These are phyloP conservation scores for Callospermophilus lateralis DNA, from an alignment of 2,113 vertebrate genomes.

Conservation along the genomic window DNA sequence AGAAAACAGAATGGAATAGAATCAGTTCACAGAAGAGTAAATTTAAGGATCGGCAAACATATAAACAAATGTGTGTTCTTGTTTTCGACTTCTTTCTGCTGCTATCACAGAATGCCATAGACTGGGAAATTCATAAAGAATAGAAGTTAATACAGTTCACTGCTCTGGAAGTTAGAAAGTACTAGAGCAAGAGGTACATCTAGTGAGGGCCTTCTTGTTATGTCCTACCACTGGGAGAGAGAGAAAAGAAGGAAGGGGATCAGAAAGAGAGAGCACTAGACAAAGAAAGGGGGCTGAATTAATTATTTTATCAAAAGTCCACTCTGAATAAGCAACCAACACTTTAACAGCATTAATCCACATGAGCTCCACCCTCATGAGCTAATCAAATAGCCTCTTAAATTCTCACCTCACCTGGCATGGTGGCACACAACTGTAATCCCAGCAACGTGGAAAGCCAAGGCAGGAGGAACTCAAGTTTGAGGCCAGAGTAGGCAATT, in stretches of 20 bases:
- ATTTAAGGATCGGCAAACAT: background rate
- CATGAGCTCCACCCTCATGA: background rate
- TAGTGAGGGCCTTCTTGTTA: background rate
- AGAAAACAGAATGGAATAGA: background rate
- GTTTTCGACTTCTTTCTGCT: background rate
- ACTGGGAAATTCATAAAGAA: background rate
- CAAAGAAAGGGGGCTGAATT: background rate
- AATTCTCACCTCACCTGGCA: background rate
- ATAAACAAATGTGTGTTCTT: background rate
- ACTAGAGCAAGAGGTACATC: background rate
- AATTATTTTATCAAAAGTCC: background rate
- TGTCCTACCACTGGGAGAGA: background rate
- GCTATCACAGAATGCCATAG: background rate
- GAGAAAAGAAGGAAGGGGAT: background rate
- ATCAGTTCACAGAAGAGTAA: background rate
- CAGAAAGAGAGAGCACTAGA: background rate
- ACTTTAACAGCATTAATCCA: background rate
- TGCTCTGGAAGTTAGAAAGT: background rate
- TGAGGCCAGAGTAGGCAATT: no score
- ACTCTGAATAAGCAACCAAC: background rate
- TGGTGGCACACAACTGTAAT: no score
- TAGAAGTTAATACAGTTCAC: background rate
- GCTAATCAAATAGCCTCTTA: background rate
- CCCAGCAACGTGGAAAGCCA: no score
- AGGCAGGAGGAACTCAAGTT: no score